Evolutionary conservation across 2,113 vertebrate genomes (phyloP), one percentile per base, ranked within the genome.

Genomic region (Pteronura brasiliensis): DNA sequence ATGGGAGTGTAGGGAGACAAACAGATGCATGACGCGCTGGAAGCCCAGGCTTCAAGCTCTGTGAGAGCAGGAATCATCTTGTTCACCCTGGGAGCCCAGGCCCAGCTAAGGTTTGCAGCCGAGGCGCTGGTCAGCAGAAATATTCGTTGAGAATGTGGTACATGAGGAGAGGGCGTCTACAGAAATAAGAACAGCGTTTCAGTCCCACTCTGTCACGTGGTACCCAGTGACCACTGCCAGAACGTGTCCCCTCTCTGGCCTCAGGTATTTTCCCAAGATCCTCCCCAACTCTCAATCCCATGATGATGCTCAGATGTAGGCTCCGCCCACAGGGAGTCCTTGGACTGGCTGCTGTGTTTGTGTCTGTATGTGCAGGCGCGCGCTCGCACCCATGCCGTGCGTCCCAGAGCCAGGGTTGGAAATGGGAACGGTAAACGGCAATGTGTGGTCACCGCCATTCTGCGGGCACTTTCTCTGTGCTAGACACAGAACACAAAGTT

Each of bases 11-110:
- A 17, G 39, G 55, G 47, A 81, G 55, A 44, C 39, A 34, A 25
- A 49, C 27, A 63, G 86, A 34, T 0, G 0, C 0, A 0, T 2
- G 23, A 2, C 0, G 12, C 1, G 6, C 13, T 0, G 0, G 21
- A 31, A 31, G 31, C 11, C 34, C 8, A 5, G 1, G 5, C 42
- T 2, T 6, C 34, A 7, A n/a, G 7, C 77, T 20, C 76, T 4
- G 0, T 4, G n/a, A 6, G 7, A 0, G 1, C 11, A 6, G n/a
- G 34, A 15, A 6, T 21, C n/a, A 4, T n/a, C 55, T 47, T 4
- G 23, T 11, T 81, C 74, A 20, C 34, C n/a, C 52, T 15, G 4
- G 4, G 0, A 49, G 29, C 69, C 76, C 49, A 47, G 42, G 72
- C 72, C 80, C 21, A 29, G 85, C 81, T 36, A 17, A 80, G 67